Evolutionary conservation across 2,797 vertebrate species (phyloP), one percentile per base, ranked within the genome.

Genomic region (Peromyscus aztecus): DNA sequence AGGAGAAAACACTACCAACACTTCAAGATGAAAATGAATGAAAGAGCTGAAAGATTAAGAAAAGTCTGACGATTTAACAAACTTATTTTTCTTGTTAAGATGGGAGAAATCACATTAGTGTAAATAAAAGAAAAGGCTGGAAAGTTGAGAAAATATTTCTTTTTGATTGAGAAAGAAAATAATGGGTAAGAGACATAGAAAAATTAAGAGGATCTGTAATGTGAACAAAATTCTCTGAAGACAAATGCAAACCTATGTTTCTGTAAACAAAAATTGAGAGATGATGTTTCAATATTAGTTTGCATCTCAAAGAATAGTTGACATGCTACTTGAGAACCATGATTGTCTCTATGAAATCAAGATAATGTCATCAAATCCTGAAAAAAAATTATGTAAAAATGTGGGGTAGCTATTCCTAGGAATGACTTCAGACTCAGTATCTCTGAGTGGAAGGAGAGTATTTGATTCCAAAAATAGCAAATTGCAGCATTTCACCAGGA

Each of bases 301-400:
- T 65, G 61, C 83, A 67, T 77, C 19, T 43, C 78, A 83, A 55
- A 75, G 9, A 73, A 2, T 3, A 75, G 37, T 49, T 24, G 16
- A 80, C 61, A 92, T 71, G 27, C 43, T 37, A 77, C 24, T 29
- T 80, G 29, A 71, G n/a, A 84, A 77, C 16, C 63, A 73, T 24
- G 11, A 67, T 40, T 94, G 85, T 91, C 43, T 90, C 59, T 73
- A 3, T 81, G 55, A 96, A 71, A 43, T 84, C 43, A 94, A 49
- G 29, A 16, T 71, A 63, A 82, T 8, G n/a, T 57, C 27, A 57
- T 67, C 89, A 71, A 31, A 73, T 86, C n/a, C 17, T 88, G 3
- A 55, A 23, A 43, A 84, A 82, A 86, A 0, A n/a, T n/a, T n/a
- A 0, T 29, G 31, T 37, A 57, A 89, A 91, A 89, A 75, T 4